Base-by-base conservation (phyloP, 2,113 vertebrate species). In the Ondatra zibethicus region DNA sequence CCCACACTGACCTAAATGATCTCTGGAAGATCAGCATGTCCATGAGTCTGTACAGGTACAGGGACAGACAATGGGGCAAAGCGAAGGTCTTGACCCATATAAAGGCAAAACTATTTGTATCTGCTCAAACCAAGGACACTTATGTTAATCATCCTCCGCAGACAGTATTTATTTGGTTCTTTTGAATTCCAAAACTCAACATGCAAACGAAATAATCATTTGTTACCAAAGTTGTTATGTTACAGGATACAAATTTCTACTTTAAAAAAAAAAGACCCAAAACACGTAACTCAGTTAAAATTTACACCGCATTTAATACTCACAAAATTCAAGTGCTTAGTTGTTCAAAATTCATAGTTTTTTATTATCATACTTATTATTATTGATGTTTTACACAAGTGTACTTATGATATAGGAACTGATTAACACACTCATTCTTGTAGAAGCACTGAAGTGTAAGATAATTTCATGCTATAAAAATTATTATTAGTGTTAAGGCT, bases 21-120 rank as follows among this genome's bases (percentile, higher is more conserved):
- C 31, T 75, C 81, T 58, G 45, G 25, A 8, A 52, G 58, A 55
- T 75, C n/a, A 33, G 36, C 39, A 75, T 3, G 36, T 14, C 87
- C n/a, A 19, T 19, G 73, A 66, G 45, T 77, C 78, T 72, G 42
- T 29, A 89, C 76, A 96, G 94, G 94, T 87, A 63, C n/a, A 87
- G 39, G 27, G 29, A 63, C 11, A 72, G 58, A 47, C 29, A 13
- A n/a, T 7, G 17, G 19, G 93, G n/a, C 27, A n/a, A 70, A 21
- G 33, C 50, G 63, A 86, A 33, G 13, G n/a, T 81, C 61, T 39
- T 76, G 36, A 72, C 23, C 27, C 33, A 72, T 3, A 17, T 1
- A 86, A 52, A 55, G 61, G 25, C 4, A 73, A 63, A 76, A 52
- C 29, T 58, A 19, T 42, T n/a, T 42, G 2, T 45, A 19, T 31